Evolutionary conservation across 2,888 invertebrate genomes (phyloP).

Genomic region (Sesamia inferens): DNA sequence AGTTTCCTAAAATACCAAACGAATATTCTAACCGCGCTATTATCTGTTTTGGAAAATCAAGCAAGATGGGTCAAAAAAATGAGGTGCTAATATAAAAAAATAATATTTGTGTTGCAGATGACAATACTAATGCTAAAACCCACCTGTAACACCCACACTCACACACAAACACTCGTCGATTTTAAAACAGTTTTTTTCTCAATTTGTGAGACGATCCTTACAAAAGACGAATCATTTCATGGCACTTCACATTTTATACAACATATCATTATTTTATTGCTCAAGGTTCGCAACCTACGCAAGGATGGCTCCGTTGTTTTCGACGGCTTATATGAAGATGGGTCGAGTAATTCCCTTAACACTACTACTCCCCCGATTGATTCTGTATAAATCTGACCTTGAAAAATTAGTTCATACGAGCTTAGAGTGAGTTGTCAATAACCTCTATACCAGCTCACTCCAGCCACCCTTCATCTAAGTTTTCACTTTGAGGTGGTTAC

Average conservation of each 20-base stretch:
- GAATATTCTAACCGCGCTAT: not conserved
- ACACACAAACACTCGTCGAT: constrained; percentile 49
- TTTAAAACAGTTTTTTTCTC: constrained; percentile 48
- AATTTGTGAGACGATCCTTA: constrained; percentile 23
- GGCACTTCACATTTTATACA: constrained; percentile 12
- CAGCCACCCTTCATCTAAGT: no score
- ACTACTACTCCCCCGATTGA: not conserved
- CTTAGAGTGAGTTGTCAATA: no score
- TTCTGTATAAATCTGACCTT: no score
- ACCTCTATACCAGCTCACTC: no score
- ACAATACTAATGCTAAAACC: constrained; percentile 44
- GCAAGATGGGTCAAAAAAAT: constrained; percentile 18
- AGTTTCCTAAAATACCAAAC: not conserved
- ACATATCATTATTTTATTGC: constrained; percentile 24
- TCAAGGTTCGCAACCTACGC: constrained; percentile 7
- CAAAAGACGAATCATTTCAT: constrained; percentile 25
- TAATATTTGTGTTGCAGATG: constrained; percentile 43
- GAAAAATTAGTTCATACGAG: no score
- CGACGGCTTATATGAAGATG: not conserved
- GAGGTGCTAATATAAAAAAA: constrained; percentile 33
- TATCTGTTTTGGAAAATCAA: constrained; percentile 17
- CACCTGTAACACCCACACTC: constrained; percentile 51
- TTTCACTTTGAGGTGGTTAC: no score
- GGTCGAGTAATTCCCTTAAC: not conserved
- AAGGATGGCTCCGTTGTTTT: not conserved